Conservation (phyloP, 1,140 invertebrate genomes). For the Druon quercuslanigerum region DNA sequence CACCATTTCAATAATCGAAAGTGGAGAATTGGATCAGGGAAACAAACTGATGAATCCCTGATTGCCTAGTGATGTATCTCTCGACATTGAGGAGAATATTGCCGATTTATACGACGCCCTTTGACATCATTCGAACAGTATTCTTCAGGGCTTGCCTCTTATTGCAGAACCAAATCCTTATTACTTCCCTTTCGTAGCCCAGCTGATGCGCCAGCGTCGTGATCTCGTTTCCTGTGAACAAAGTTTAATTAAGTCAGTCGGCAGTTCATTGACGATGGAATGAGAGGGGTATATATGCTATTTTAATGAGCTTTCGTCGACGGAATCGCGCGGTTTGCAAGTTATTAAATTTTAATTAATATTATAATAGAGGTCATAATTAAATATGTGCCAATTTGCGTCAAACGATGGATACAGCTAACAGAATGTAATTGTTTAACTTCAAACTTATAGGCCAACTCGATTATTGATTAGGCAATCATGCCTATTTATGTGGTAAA, state of each 20-base stretch:
- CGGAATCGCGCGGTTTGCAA: slow-evolving; percentile 22
- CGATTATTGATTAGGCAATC: slow-evolving; percentile 21
- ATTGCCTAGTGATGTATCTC: neutral
- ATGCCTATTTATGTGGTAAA: slow-evolving; percentile 22
- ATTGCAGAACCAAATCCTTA: slow-evolving; percentile 99
- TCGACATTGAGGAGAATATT: slow-evolving; percentile 4
- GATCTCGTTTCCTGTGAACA: slow-evolving; percentile 92
- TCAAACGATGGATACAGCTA: slow-evolving; percentile 15
- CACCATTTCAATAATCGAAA: no score
- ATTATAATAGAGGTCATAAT: slow-evolving; percentile 38
- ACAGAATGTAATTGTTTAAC: slow-evolving; percentile 28
- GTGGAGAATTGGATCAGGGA: no score
- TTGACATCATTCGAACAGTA: slow-evolving; percentile 93
- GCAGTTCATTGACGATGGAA: slow-evolving; percentile 28
- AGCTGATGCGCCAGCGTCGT: slow-evolving; percentile 95
- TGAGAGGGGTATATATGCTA: slow-evolving; percentile 28
- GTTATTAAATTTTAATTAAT: slow-evolving; percentile 31
- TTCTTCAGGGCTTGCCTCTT: slow-evolving; percentile 98
- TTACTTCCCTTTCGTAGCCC: slow-evolving; percentile 97
- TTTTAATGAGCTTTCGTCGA: slow-evolving; percentile 30
- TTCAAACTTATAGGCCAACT: slow-evolving; percentile 1
- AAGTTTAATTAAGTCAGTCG: slow-evolving; percentile 36
- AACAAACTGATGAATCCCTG: no score
- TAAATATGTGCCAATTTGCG: slow-evolving; percentile 30
- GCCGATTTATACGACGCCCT: slow-evolving; percentile 77